Percentiles rank a stretch among this genome's conserved stretches.
These are phyloP conservation scores for Falco peregrinus DNA, from an alignment of 2,797 vertebrate genomes.

Conservation along the genomic window DNA sequence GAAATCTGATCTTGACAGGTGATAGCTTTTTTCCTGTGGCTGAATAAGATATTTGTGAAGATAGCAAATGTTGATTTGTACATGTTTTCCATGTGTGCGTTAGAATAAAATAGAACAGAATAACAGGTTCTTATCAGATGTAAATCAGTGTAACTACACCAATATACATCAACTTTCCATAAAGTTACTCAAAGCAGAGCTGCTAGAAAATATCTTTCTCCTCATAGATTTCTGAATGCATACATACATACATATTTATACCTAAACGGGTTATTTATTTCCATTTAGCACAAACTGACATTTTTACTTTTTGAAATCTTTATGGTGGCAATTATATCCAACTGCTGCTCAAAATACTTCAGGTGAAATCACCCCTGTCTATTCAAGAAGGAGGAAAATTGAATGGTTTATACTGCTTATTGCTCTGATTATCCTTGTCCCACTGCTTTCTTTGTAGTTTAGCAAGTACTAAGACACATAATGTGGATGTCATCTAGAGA, in stretches of 20 bases:
- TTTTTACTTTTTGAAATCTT: background rate
- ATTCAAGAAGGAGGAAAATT: background rate
- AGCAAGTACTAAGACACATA: background rate
- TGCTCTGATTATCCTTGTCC: background rate
- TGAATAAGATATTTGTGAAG: background rate
- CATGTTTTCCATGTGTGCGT: background rate
- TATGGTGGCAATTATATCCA: background rate
- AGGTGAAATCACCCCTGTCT: background rate
- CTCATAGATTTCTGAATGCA: background rate
- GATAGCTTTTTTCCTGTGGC: background rate
- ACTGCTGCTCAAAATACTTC: background rate
- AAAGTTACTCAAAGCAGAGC: background rate
- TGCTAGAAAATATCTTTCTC: background rate
- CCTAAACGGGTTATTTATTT: slow-evolving; percentile 14
- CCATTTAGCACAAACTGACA: background rate
- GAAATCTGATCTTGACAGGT: background rate
- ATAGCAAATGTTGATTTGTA: background rate
- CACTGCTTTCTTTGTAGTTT: background rate
- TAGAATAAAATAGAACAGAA: slow-evolving; percentile 8
- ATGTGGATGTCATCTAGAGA: background rate
- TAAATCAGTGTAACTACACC: slow-evolving; percentile 22
- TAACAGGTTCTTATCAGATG: background rate
- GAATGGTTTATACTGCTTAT: background rate
- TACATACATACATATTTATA: background rate
- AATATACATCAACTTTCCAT: background rate